These are phyloP conservation scores for Vulpes vulpes DNA, from an alignment of 2,113 vertebrate genomes.

Conservation along the genomic window DNA sequence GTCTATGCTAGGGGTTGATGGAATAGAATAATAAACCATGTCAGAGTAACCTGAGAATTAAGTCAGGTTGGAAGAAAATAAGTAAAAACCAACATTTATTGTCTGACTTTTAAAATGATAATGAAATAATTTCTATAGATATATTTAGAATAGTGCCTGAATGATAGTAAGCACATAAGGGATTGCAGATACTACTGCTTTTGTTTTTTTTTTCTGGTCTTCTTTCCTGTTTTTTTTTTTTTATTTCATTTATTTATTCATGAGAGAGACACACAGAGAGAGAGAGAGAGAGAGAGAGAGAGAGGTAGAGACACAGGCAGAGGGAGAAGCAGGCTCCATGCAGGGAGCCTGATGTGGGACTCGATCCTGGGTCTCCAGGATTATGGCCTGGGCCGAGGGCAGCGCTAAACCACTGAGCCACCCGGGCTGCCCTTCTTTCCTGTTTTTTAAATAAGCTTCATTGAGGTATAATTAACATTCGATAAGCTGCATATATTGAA, in stretches of 20 bases:
- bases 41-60: background rate
- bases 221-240: background rate
- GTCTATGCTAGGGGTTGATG: background rate
- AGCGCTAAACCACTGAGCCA: too few relatives aligned
- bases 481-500: background rate
- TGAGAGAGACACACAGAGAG: too few relatives aligned
- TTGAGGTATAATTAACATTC: background rate
- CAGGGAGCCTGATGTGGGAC: too few relatives aligned
- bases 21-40: background rate
- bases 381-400: too few relatives aligned
- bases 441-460: background rate
- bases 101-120: background rate
- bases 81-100: background rate
- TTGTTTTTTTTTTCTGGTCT: background rate
- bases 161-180: background rate
- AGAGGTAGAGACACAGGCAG: too few relatives aligned
- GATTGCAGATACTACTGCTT: background rate
- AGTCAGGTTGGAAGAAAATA: background rate
- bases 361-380: too few relatives aligned
- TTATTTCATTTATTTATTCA: too few relatives aligned
- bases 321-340: too few relatives aligned
- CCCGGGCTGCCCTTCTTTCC: background rate
- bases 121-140: background rate
- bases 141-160: background rate
- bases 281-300: too few relatives aligned